phyloP scores from a whole-genome alignment of 2,888 invertebrate species.

The Orchestes rusci region DNA sequence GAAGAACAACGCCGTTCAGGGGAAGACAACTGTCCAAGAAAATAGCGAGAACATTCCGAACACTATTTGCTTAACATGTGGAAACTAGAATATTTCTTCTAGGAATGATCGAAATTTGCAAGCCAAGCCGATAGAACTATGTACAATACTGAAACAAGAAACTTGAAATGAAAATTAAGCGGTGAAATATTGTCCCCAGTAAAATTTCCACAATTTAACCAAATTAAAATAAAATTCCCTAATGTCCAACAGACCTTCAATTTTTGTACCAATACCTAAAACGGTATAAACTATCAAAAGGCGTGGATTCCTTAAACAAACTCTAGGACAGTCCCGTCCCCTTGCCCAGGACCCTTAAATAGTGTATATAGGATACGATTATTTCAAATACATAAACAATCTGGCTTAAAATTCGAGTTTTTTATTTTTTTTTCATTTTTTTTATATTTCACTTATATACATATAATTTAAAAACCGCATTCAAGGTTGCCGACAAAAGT shows the following conservation, averaged over 20 bases:
- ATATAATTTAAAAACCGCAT: conserved; percentile 45
- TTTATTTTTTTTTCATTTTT: conserved; percentile 36
- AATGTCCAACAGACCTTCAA: conserved; percentile 14
- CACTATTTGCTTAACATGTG: too few relatives aligned
- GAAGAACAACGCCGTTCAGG: conserved; percentile 37
- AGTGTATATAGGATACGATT: conserved; percentile 43
- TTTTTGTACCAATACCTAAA: conserved; percentile 30
- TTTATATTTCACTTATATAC: conserved; percentile 29
- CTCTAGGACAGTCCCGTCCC: conserved; percentile 27
- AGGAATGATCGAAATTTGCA: too few relatives aligned
- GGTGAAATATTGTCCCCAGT: too few relatives aligned
- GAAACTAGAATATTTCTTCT: too few relatives aligned
- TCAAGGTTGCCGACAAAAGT: conserved; percentile 36
- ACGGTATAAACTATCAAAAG: conserved; percentile 27
- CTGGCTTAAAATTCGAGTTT: conserved; percentile 43
- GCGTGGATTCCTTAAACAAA: conserved; percentile 10
- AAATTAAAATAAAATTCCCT: conserved; percentile 7
- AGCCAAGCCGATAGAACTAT: too few relatives aligned
- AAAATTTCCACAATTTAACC: too few relatives aligned
- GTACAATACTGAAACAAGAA: too few relatives aligned
- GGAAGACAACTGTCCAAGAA: conserved; percentile 30
- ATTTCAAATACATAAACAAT: conserved; percentile 44
- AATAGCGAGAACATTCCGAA: too few relatives aligned
- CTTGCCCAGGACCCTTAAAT: conserved; percentile 27
- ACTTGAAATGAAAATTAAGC: too few relatives aligned